phyloP scores from a whole-genome alignment of 1,140 invertebrate species.

The Bicyclus anynana region DNA sequence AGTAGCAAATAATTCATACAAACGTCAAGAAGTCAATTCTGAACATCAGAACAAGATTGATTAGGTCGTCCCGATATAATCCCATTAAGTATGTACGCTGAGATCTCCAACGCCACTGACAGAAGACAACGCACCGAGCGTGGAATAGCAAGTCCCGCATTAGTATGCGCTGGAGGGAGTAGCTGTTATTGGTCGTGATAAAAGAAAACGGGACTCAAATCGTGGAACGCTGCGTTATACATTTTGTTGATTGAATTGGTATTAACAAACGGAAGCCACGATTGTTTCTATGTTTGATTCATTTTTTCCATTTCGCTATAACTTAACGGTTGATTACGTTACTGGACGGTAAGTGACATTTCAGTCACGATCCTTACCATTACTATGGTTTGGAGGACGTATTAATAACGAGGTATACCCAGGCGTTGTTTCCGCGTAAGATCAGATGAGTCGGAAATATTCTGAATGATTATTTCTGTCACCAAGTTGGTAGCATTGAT shows the following conservation, averaged over 20 bases:
- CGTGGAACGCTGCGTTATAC: constrained; percentile 4
- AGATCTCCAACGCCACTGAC: constrained; percentile 21
- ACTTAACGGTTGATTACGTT: no score
- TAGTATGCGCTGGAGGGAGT: constrained; percentile 21
- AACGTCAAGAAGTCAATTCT: background rate
- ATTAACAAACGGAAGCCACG: constrained; percentile 7
- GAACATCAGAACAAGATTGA: constrained; percentile 11
- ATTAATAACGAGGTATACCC: no score
- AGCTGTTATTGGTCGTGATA: constrained; percentile 26
- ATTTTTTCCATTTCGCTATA: no score
- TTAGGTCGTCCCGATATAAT: constrained; percentile 8
- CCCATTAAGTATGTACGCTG: constrained; percentile 14
- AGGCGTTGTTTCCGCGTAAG: no score
- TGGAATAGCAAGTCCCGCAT: constrained; percentile 22
- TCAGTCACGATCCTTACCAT: no score
- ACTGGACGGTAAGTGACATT: no score
- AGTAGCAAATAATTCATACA: no score
- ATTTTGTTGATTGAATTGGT: constrained; percentile 20
- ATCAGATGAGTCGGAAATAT: no score
- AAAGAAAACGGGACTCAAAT: constrained; percentile 26
- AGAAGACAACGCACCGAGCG: constrained; percentile 6
- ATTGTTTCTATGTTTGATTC: background rate
- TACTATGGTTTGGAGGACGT: no score
- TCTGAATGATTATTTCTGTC: no score
- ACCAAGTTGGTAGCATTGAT: no score